phyloP scores from a whole-genome alignment of 2,888 invertebrate genomes.

The Meloe dianella region DNA sequence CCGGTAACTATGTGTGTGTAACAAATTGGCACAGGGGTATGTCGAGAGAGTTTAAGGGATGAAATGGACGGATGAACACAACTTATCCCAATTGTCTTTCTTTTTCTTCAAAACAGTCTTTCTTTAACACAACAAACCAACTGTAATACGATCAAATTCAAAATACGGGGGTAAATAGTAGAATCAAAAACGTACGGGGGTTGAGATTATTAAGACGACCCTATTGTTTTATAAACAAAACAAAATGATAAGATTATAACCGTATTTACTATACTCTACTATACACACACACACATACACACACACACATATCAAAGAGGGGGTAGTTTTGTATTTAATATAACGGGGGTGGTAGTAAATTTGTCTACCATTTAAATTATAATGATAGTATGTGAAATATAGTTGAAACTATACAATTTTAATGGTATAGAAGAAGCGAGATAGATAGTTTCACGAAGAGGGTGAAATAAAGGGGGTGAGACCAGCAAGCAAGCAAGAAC shows the following conservation, averaged over 20 bases:
- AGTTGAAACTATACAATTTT: not conserved
- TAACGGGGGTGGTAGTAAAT: constrained; percentile 24
- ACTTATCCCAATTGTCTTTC: not conserved
- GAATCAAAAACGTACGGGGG: no score
- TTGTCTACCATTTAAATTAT: constrained; percentile 29
- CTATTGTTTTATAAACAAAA: not conserved
- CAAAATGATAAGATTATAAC: not conserved
- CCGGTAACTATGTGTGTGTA: not conserved
- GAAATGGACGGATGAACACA: constrained; percentile 8
- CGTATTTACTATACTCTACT: no score
- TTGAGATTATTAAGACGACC: not conserved
- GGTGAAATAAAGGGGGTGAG: not conserved
- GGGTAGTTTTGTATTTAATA: not conserved
- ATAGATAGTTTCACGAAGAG: no score
- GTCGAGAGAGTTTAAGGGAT: constrained; percentile 5
- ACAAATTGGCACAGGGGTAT: constrained; percentile 4
- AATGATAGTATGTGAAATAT: not conserved
- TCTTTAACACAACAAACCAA: no score
- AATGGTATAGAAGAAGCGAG: not conserved
- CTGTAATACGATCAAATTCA: no score
- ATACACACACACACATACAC: not conserved
- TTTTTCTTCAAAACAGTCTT: not conserved
- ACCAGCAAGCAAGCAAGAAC: not conserved
- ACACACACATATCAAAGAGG: not conserved
- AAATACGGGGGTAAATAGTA: not conserved